phyloP scores from a whole-genome alignment of 2,113 vertebrate genomes.

The Gallinago undulata region DNA sequence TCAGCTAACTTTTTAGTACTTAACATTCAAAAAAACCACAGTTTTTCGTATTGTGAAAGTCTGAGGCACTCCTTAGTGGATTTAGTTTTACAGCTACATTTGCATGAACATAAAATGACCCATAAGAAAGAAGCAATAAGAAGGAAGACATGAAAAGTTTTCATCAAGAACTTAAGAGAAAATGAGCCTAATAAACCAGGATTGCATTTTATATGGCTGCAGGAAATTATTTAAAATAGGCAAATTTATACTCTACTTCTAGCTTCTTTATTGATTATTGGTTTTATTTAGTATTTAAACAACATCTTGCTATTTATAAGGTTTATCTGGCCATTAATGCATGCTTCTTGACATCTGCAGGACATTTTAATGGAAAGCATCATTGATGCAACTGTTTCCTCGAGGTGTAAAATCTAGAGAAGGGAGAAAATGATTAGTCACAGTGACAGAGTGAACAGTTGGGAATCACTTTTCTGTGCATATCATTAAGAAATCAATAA shows the following conservation, averaged over 20 bases:
- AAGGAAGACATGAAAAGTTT: not conserved
- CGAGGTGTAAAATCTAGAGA: conserved; percentile 77
- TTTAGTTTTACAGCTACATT: not conserved
- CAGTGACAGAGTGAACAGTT: conserved; percentile 79
- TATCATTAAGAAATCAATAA: conserved; percentile 90
- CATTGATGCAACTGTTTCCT: conserved; percentile 78
- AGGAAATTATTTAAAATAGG: not conserved
- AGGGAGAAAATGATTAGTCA: conserved; percentile 84
- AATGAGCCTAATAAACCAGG: not conserved
- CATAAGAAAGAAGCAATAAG: not conserved
- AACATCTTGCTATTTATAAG: not conserved
- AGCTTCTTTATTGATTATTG: conserved; percentile 35
- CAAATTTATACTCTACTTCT: not conserved
- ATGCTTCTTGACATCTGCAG: conserved; percentile 55
- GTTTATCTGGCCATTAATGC: conserved; percentile 51
- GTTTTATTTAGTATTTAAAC: conserved; percentile 45
- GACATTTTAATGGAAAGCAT: conserved; percentile 72
- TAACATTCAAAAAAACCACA: not conserved
- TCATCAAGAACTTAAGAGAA: not conserved
- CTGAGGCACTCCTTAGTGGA: not conserved
- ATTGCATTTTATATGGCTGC: not conserved
- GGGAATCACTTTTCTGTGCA: conserved; percentile 89
- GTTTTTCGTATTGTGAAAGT: not conserved
- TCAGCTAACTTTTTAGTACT: not conserved
- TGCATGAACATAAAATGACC: not conserved